Percentiles rank a stretch among this genome's conserved stretches.
Evolutionary conservation across 2,797 vertebrate genomes (phyloP).

Genomic region (Trachops cirrhosus): DNA sequence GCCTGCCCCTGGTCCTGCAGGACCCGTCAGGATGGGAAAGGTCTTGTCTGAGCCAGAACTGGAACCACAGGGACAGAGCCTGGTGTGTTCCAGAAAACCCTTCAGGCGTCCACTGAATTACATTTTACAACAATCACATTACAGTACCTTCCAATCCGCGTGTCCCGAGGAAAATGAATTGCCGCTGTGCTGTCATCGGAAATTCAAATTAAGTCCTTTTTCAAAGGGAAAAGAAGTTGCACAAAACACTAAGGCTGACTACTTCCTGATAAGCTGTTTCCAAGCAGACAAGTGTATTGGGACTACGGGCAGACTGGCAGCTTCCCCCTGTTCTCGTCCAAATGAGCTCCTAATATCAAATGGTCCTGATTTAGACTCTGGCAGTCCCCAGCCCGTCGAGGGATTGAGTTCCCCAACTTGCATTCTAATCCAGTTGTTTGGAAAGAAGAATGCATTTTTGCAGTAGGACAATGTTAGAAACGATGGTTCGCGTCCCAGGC

Average conservation of each 20-base stretch:
- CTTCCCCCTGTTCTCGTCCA: constrained; percentile 44
- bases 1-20: neutral
- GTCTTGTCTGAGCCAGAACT: neutral
- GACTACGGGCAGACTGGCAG: constrained; percentile 31
- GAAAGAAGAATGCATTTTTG: constrained; percentile 18
- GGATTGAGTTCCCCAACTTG: constrained; percentile 33
- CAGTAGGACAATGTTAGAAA: neutral
- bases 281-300: neutral
- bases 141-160: constrained; percentile 3
- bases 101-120: neutral
- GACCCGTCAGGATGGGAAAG: neutral
- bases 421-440: constrained; percentile 53
- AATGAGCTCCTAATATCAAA: constrained; percentile 55
- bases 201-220: constrained; percentile 53
- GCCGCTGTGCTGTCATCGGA: neutral
- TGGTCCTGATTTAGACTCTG: constrained; percentile 47
- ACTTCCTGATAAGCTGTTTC: constrained; percentile 30
- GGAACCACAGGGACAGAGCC: neutral
- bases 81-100: neutral
- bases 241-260: constrained; percentile 30
- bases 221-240: neutral
- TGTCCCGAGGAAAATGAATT: constrained; percentile 23
- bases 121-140: constrained; percentile 24
- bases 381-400: neutral
- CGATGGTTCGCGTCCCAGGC: neutral